Percentiles rank a stretch among this genome's conserved stretches.
Conservation (phyloP, 2,888 invertebrate species). For the Dasypolia templi region DNA sequence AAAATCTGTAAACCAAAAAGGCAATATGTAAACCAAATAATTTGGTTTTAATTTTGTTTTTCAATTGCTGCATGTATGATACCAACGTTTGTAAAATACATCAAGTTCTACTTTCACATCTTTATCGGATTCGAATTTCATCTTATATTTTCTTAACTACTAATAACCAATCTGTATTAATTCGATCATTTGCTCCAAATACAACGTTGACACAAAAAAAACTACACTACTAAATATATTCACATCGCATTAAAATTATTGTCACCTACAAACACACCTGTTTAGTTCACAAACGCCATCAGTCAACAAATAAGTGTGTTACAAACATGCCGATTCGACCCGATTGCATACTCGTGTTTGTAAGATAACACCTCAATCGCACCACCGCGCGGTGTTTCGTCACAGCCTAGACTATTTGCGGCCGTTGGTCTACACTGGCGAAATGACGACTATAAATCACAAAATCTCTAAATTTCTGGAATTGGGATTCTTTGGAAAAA, state of each 20-base stretch:
- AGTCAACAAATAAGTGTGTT: constrained; percentile 39
- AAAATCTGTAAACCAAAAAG: no score
- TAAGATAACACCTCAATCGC: constrained; percentile 66
- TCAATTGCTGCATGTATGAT: not conserved
- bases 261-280: constrained; percentile 23
- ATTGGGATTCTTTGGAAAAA: not conserved
- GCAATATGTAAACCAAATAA: no score
- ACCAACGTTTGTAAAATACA: no score
- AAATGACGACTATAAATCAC: constrained; percentile 27
- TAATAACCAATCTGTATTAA: no score
- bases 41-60: not conserved
- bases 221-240: not conserved
- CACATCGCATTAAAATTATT: constrained; percentile 15
- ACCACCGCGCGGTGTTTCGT: constrained; percentile 42
- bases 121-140: not conserved
- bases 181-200: not conserved
- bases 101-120: not conserved
- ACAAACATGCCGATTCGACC: constrained; percentile 38
- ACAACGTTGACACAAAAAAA: not conserved
- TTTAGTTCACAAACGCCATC: constrained; percentile 14
- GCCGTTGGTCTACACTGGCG: constrained; percentile 47
- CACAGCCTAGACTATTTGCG: constrained; percentile 39
- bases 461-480: constrained; percentile 1
- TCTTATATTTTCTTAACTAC: not conserved
- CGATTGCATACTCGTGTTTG: constrained; percentile 52